A percentile compares a stretch with the other conserved stretches of the same genome.
Conservation (phyloP, 2,797 vertebrate genomes). For the Gastrophryne carolinensis region DNA sequence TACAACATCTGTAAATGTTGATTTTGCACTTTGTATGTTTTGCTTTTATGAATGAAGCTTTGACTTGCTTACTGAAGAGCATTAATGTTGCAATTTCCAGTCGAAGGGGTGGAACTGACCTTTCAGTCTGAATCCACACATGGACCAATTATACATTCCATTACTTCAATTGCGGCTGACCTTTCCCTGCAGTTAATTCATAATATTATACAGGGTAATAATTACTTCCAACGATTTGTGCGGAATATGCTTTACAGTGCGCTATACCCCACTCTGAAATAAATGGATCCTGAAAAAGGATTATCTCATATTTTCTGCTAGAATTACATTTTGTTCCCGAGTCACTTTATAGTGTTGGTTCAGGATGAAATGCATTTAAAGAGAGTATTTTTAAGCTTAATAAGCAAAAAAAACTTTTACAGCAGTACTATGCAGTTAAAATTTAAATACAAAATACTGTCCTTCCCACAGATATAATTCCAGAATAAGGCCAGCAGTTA, state of each 20-base stretch:
- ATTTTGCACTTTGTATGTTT: slow-evolving; percentile 6
- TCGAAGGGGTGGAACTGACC: slow-evolving; percentile 18
- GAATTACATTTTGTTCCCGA: neutral
- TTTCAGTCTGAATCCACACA: slow-evolving; percentile 15
- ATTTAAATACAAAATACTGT: too few species aligned
- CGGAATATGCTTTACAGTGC: slow-evolving; percentile 1
- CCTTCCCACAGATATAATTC: too few species aligned
- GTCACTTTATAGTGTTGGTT: neutral
- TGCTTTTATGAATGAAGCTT: slow-evolving; percentile 24
- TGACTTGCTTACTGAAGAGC: neutral
- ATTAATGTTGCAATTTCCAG: neutral
- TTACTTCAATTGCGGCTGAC: slow-evolving; percentile 25
- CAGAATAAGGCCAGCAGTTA: too few species aligned
- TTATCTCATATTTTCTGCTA: neutral
- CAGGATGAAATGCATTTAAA: too few species aligned
- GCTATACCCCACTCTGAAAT: neutral
- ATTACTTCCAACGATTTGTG: slow-evolving; percentile 7
- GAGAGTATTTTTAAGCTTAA: too few species aligned
- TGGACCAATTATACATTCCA: slow-evolving; percentile 11
- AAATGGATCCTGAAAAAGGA: neutral
- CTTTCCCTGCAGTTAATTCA: slow-evolving; percentile 18
- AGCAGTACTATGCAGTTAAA: too few species aligned
- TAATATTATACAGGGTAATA: slow-evolving; percentile 26
- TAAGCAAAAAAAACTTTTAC: too few species aligned
- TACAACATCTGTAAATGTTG: slow-evolving; percentile 16